These are phyloP conservation scores for Incurvaria masculella DNA, from an alignment of 2,888 invertebrate genomes.

Conservation along the genomic window DNA sequence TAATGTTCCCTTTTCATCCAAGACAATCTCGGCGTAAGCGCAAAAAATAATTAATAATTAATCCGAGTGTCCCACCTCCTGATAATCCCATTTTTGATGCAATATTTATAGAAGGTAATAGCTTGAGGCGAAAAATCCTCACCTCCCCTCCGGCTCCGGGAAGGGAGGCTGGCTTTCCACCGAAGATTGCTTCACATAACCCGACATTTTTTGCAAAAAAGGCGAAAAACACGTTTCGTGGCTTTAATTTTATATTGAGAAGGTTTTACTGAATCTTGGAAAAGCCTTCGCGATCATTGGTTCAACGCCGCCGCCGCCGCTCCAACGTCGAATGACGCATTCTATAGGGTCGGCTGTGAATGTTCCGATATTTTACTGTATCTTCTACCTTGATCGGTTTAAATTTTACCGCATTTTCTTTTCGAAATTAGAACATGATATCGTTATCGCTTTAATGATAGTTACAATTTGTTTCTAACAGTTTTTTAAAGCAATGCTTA, in stretches of 20 bases:
- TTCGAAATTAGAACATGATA: too few relatives aligned
- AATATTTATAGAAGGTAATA: not conserved
- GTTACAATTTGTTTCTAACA: too few relatives aligned
- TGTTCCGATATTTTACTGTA: too few relatives aligned
- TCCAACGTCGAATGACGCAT: too few relatives aligned
- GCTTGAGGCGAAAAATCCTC: not conserved
- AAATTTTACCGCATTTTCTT: too few relatives aligned
- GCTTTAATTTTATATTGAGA: slow-evolving; percentile 59
- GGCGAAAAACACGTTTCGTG: slow-evolving; percentile 56
- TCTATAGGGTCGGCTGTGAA: too few relatives aligned
- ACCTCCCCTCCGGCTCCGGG: not conserved
- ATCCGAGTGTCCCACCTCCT: not conserved
- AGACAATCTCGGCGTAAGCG: too few relatives aligned
- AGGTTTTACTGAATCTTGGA: slow-evolving; percentile 49
- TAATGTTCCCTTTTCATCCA: too few relatives aligned
- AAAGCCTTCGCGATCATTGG: slow-evolving; percentile 43
- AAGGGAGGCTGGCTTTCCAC: slow-evolving; percentile 18
- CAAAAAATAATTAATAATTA: not conserved
- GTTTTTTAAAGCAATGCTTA: too few relatives aligned
- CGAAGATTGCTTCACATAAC: slow-evolving; percentile 51
- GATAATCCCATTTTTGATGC: not conserved
- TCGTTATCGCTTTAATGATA: too few relatives aligned
- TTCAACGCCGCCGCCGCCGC: slow-evolving; percentile 23
- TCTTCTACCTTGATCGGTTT: too few relatives aligned
- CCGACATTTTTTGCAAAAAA: slow-evolving; percentile 55